Evolutionary conservation across 2,888 invertebrate genomes (phyloP), one percentile per base, ranked within the genome.

Genomic region (Tortricodes alternella): DNA sequence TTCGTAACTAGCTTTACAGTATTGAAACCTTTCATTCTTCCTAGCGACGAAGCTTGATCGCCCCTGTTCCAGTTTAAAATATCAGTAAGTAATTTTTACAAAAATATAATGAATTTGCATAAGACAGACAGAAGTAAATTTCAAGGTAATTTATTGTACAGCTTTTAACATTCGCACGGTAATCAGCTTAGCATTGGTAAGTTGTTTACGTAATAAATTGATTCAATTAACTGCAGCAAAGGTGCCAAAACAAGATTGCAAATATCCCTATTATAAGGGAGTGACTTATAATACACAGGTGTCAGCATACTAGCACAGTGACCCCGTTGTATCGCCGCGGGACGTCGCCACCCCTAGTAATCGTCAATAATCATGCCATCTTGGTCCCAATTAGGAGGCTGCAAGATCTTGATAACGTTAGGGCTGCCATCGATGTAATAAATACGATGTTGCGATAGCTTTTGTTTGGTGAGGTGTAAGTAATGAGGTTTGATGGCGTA

Each of bases 351-450:
- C 74, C 69, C 69, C 64, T 65, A 67, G 64, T 69, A 63, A 72
- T 72, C 68, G 71, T 66, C 71, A 67, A 71, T 80, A 84, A 84
- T 85, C 81, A 80, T 70, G 65, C 66, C 77, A 82, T 83, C 79
- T 81, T 71, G 60, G 62, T 73, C 65, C 72, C 74, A 81, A 80
- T 85, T 83, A 78, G 78, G 81, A 82, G 74, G 71, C 72, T 73
- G 72, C 55, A 62, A 74, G 74, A 80, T 81, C 76, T 64, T 59
- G 75, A 81, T 82, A 78, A 74, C 66, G 61, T 46, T 43, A 50
- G 44, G 53, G 53, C 51, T 60, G 57, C 44, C 51, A 51, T 59
- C 61, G 62, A 59, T 60, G 59, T 58, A 62, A 66, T 59, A 60
- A 66, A 60, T 62, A 62, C 18, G 46, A 58, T 51, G 62, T 68